phyloP scores from a whole-genome alignment of 2,797 vertebrate genomes.

The Thaleichthys pacificus region DNA sequence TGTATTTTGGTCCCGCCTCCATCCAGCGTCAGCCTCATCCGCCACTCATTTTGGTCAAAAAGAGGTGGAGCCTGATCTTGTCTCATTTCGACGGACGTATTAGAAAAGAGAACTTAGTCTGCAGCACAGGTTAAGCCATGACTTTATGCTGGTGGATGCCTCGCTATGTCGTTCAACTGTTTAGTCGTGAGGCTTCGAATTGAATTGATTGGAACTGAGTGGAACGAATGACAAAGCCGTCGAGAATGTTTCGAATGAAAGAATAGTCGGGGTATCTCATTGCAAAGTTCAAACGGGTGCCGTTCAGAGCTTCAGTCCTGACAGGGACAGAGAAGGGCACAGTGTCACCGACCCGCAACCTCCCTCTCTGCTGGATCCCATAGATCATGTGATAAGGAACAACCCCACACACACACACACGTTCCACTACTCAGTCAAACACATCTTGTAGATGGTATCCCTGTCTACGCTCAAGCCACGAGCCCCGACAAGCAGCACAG shows the following conservation, averaged over 20 bases:
- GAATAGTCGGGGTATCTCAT: neutral
- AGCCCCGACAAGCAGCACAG: slow-evolving; percentile 50
- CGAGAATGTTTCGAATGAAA: neutral
- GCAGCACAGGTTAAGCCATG: neutral
- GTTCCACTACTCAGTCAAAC: slow-evolving; percentile 7
- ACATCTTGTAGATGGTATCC: slow-evolving; percentile 37
- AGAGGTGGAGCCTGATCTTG: neutral
- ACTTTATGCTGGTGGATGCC: neutral
- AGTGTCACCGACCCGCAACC: slow-evolving; percentile 54
- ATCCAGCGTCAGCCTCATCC: slow-evolving; percentile 14
- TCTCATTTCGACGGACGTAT: no score
- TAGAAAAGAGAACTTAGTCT: neutral
- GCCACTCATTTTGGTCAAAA: slow-evolving; percentile 4
- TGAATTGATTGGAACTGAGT: neutral
- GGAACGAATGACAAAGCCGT: neutral
- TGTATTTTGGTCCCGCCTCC: slow-evolving; percentile 36
- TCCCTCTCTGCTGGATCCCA: slow-evolving; percentile 59
- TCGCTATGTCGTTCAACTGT: neutral
- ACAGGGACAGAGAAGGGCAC: slow-evolving; percentile 53
- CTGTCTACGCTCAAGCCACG: slow-evolving; percentile 52
- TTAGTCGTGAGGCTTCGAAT: no score
- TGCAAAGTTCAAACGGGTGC: neutral
- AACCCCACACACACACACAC: slow-evolving; percentile 15
- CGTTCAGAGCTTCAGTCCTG: slow-evolving; percentile 53
- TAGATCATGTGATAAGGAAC: slow-evolving; percentile 67